These are phyloP conservation scores for Synergus itoensis DNA, from an alignment of 2,888 invertebrate genomes.

Conservation along the genomic window DNA sequence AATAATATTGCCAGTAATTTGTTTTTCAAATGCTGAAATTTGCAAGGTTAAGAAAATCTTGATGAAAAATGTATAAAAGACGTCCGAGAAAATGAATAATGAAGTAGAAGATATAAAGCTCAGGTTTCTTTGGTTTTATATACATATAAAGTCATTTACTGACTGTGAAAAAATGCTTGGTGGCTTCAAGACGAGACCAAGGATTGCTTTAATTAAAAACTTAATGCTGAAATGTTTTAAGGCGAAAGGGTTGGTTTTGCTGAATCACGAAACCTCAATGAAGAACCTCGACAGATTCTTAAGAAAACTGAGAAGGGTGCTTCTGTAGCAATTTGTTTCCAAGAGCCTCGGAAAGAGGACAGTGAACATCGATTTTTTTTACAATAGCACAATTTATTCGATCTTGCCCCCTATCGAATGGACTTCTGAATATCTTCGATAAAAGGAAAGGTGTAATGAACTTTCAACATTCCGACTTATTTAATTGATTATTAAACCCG, in stretches of 20 bases:
- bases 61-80: background rate
- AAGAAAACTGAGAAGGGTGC: background rate
- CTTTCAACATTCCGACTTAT: background rate
- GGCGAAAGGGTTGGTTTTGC: background rate
- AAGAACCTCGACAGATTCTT: background rate
- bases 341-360: background rate
- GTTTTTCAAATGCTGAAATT: background rate
- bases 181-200: background rate
- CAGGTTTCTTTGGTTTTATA: background rate
- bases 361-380: constrained; percentile 5
- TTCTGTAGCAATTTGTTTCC: background rate
- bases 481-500: background rate
- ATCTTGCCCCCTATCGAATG: background rate
- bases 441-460: background rate
- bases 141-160: background rate
- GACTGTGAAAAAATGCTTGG: background rate
- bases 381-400: constrained; percentile 8
- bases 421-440: background rate
- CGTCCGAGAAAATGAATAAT: background rate
- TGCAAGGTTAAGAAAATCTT: background rate
- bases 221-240: background rate
- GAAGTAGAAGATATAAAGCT: background rate
- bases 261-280: background rate
- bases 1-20: background rate
- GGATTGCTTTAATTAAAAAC: constrained; percentile 5